Evolutionary conservation across 2,888 invertebrate genomes (phyloP), one percentile per base, ranked within the genome.

Genomic region (Herminia tarsipennalis): DNA sequence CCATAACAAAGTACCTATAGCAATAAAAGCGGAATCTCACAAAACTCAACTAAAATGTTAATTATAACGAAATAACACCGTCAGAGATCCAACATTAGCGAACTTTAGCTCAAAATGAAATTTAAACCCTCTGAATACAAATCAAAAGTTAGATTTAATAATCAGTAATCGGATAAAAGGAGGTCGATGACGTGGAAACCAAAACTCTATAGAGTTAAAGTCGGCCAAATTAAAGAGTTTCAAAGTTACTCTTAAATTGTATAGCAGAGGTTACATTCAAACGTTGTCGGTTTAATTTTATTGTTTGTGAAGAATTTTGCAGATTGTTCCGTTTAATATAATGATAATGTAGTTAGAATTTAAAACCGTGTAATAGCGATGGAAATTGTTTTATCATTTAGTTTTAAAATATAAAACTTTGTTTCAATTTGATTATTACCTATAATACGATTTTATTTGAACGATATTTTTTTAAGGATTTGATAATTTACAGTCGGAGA

Each of bases 111-210:
- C 66, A 71, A 76, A 82, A 78, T 79, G 76, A 76, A 83, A 82
- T 80, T 77, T 65, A 74, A 73, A 70, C 75, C 76, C 73, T 62
- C 66, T 65, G 70, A 81, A 78, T 71, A 65, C 72, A 70, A 73
- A 73, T 73, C 71, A 67, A 61, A 66, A 70, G 70, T 77, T 74
- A 70, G 72, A 76, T 83, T 84, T 83, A 83, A 84, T 84, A 82
- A 83, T 83, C 78, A 73, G 71, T 84, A 83, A 84, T 80, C 78
- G 78, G 81, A 81, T 81, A 71, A 76, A n/a, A 81, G 56, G 60
- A 45, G 58, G 45, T 73, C 77, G 71, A 81, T 83, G 80, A 75
- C 40, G 73, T 63, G 73, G 78, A 82, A 81, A 78, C 70, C 62
- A 59, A 65, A 45, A 38, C 43, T 39, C 43, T 27, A 27, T 18